These are phyloP conservation scores for Anastrepha obliqua DNA, from an alignment of 1,140 invertebrate genomes.

Conservation along the genomic window DNA sequence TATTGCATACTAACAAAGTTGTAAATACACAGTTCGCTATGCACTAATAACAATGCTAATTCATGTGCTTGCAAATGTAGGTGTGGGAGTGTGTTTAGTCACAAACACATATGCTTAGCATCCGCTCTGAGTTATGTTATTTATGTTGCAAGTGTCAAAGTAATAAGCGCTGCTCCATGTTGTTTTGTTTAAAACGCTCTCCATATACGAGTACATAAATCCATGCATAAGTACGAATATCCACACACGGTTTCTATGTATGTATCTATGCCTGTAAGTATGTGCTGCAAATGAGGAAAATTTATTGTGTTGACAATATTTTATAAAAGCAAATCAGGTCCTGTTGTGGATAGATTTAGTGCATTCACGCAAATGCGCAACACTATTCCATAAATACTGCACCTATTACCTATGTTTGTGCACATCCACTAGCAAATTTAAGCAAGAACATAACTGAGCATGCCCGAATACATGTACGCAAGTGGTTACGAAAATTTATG, in stretches of 20 bases:
- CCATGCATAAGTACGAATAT: background rate
- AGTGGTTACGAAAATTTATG: too few relatives aligned
- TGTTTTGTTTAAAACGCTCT: background rate
- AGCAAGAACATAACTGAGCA: too few relatives aligned
- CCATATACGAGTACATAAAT: background rate
- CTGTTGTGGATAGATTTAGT: slow-evolving; percentile 51
- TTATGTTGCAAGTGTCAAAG: slow-evolving; percentile 28
- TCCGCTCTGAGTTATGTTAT: background rate
- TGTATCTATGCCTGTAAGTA: background rate
- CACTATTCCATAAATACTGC: background rate
- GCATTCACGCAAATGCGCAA: slow-evolving; percentile 26
- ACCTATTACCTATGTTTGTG: too few relatives aligned
- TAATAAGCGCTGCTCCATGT: background rate
- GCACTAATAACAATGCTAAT: background rate
- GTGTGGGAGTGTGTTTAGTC: background rate
- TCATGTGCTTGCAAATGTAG: background rate
- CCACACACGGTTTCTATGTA: too few relatives aligned
- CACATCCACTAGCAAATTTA: too few relatives aligned
- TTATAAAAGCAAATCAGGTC: slow-evolving; percentile 37
- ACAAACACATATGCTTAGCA: background rate
- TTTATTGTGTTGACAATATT: slow-evolving; percentile 38
- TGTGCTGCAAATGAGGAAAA: background rate
- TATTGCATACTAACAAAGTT: slow-evolving; percentile 20
- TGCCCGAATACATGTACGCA: too few relatives aligned
- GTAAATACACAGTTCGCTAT: background rate